phyloP scores from a whole-genome alignment of 2,888 invertebrate species.

The Drosophila anceps region DNA sequence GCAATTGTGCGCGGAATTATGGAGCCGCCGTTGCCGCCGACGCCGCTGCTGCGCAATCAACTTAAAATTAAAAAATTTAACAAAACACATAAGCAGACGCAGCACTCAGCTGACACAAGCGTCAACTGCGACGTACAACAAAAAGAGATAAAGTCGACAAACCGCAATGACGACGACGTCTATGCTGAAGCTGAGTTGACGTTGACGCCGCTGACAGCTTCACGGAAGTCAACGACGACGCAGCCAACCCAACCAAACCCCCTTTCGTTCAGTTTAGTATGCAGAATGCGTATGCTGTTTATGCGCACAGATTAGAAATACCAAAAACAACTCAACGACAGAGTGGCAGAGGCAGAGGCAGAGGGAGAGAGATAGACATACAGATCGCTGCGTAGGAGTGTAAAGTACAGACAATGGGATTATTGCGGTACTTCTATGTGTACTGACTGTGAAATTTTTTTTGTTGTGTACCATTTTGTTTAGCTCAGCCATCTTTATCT shows the following conservation, averaged over 20 bases:
- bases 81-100: slow-evolving; percentile 29
- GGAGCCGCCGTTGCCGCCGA: slow-evolving; percentile 16
- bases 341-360: slow-evolving; percentile 10
- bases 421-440: slow-evolving; percentile 54
- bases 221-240: slow-evolving; percentile 49
- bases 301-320: slow-evolving; percentile 47
- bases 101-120: slow-evolving; percentile 41
- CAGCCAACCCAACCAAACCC: neutral
- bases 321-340: slow-evolving; percentile 11
- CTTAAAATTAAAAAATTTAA: slow-evolving; percentile 40
- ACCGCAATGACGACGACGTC: slow-evolving; percentile 51
- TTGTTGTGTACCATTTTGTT: slow-evolving; percentile 61
- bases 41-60: slow-evolving; percentile 55
- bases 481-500: slow-evolving; percentile 11
- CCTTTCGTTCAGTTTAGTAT: slow-evolving; percentile 42
- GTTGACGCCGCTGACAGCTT: slow-evolving; percentile 19
- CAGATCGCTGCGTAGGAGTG: slow-evolving; percentile 15
- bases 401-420: slow-evolving; percentile 8
- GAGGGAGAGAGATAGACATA: neutral
- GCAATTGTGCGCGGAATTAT: slow-evolving; percentile 76
- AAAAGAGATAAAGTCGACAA: slow-evolving; percentile 73
- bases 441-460: slow-evolving; percentile 70
- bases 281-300: slow-evolving; percentile 55
- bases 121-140: slow-evolving; percentile 52
- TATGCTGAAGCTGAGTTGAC: neutral